Base-by-base conservation (phyloP, 2,113 vertebrate species). In the Heterotilapia buettikoferi region DNA sequence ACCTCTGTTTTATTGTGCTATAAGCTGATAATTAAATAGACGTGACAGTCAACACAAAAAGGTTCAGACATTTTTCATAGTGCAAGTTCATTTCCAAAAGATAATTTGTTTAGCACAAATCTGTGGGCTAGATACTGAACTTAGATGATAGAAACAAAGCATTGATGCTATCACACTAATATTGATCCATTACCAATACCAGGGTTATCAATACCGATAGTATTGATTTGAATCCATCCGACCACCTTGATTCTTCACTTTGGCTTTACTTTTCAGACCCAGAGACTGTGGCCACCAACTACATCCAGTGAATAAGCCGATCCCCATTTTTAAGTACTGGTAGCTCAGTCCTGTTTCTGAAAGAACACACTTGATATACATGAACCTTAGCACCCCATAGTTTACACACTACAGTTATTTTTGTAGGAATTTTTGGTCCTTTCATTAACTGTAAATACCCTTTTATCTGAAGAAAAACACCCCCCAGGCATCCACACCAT, bases 1-100 rank as follows among this genome's bases (percentile, higher is more conserved):
- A 63, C 18, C 16, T 36, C 31, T 36, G 16, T 33, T 61, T 33
- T 33, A 19, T 61, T 61, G 29, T 61, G 57, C 59, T 36, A 3
- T 11, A 63, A 0, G 59, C 59, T 63, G 9, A 0, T 11, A 36
- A 11, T 61, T 63, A 63, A 63, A 63, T 36, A 36, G 31, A 63
- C 1, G 6, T 36, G 59, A 36, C 2, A n/a, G 59, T 63, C 6
- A 0, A 0, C 18, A 12, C 59, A 0, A 36, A 63, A 63, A 2
- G 9, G 0, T 36, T 63, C 59, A 63, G 59, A 63, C 59, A 0
- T 63, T 63, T 33, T 33, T 33, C 16, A 36, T 36, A 63, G 0
- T 63, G 9, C 59, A 36, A 12, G 59, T 33, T 63, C 9, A 36
- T 63, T 36, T 36, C 59, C 9, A 63, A n/a, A 2, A n/a, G 29